Evolutionary conservation across 2,797 vertebrate genomes (phyloP), one percentile per base, ranked within the genome.

Genomic region (Alfaro cultratus): DNA sequence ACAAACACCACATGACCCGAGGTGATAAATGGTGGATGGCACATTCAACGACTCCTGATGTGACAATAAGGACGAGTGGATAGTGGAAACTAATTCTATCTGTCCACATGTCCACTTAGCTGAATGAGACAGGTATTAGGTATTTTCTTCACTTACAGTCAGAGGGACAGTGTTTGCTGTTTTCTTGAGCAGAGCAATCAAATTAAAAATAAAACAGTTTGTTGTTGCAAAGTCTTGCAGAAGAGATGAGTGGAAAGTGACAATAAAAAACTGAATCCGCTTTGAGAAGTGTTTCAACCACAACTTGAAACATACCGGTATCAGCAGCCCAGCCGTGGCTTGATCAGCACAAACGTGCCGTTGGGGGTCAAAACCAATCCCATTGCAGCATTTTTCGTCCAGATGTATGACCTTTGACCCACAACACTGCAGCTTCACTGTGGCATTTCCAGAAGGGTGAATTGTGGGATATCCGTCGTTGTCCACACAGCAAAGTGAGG

Each of bases 311-410:
- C 95, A 93, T 95, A 98, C 98, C 97, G 96, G 95, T 86, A 93
- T 95, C 80, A 87, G 83, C 89, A 95, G 93, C 92, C 96, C 96
- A 57, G 95, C 89, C 76, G 97, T 97, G 84, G 96, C 93, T 92
- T 93, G 95, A 95, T 97, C 97, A 83, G 97, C 96, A 91, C 97
- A 99, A 93, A 97, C 96, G 86, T 97, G 96, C 92, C 96, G 95
- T 86, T 94, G 92, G 85, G 97, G 97, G 95, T 97, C 94, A 90
- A 97, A 98, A 89, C 97, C 97, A 91, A 97, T 94, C 86, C 97
- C 97, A 86, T 95, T 96, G 94, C 98, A 98, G 94, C 98, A 98
- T 94, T 94, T 92, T 91, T 97, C 95, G 29, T 94, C 96, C 92
- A 95, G 94, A 90, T 93, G 95, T 94, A 98, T 96, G 93, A 98